Conservation (phyloP, 2,797 vertebrate species). For the Furcifer pardalis region DNA sequence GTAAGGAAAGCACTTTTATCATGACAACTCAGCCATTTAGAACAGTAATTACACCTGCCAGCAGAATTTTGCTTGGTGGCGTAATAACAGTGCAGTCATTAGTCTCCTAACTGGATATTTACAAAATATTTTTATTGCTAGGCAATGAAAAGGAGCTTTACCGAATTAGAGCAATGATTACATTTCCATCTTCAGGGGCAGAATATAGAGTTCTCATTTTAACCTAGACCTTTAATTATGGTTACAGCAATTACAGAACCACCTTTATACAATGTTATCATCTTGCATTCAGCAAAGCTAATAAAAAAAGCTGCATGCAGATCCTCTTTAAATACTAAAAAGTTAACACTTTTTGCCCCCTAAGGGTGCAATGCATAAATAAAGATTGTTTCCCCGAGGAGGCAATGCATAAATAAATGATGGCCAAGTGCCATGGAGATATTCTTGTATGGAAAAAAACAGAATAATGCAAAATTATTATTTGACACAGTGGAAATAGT, state of each 20-base stretch:
- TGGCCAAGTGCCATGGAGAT: background rate
- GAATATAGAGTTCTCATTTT: background rate
- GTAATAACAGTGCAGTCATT: background rate
- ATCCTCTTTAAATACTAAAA: background rate
- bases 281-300: background rate
- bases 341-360: background rate
- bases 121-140: background rate
- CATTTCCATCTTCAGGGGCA: background rate
- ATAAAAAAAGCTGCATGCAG: background rate
- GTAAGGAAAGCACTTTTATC: background rate
- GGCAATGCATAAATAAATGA: constrained; percentile 11
- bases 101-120: background rate
- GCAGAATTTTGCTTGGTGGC: background rate
- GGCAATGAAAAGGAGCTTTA: constrained; percentile 15
- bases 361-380: constrained; percentile 13
- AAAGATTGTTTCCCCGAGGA: constrained; percentile 10
- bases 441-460: background rate
- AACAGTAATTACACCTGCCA: background rate
- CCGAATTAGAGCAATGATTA: background rate
- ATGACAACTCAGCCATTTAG: background rate
- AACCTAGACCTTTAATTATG: constrained; percentile 6
- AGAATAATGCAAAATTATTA: background rate
- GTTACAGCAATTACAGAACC: background rate
- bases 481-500: background rate
- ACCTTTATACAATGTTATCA: background rate